Evolutionary conservation across 2,113 vertebrate species (phyloP), one percentile per base, ranked within the genome.

Genomic region (Thalassarche chlororhynchos): DNA sequence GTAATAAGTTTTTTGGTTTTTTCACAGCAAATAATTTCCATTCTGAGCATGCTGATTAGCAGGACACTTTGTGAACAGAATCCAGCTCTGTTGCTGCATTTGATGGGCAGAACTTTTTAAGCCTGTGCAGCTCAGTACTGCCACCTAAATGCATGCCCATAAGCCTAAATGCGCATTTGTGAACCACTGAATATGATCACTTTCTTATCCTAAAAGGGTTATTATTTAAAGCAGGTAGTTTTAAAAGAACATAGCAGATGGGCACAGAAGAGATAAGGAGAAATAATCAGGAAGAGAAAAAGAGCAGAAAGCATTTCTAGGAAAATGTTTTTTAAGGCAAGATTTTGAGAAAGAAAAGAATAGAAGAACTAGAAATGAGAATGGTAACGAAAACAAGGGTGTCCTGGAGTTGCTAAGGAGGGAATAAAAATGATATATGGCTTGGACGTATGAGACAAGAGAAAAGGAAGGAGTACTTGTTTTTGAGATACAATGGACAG

Each of bases 391-490:
- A 79, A 75, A 62, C 1, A 32, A 47, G 6, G 5, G 6, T 19
- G 6, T 44, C 29, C 40, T 69, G 17, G 19, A 84, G 10, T 8
- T 84, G 54, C 32, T 81, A 66, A 78, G 17, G 10, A 13, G 18
- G 23, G 69, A 68, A 8, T 10, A 64, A 87, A 78, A 36, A 17
- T 1, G 0, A 19, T 51, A 13, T 10, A 10, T 28, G 6, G 3
- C 9, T 91, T 88, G n/a, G 32, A 34, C 1, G 0, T 52, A 21
- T 21, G 8, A 66, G 31, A 70, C 12, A 76, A 51, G 9, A 12
- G 42, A 65, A 94, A 90, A 82, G 34, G 54, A 71, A 65, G 10
- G 20, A 36, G 9, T 31, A 32, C 24, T 72, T 61, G 3, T n/a
- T 87, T 79, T 61, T 0, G 8, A 70, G 51, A 36, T 46, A 65